Conservation (phyloP, 2,113 vertebrate genomes). For the Hippocampus zosterae region DNA sequence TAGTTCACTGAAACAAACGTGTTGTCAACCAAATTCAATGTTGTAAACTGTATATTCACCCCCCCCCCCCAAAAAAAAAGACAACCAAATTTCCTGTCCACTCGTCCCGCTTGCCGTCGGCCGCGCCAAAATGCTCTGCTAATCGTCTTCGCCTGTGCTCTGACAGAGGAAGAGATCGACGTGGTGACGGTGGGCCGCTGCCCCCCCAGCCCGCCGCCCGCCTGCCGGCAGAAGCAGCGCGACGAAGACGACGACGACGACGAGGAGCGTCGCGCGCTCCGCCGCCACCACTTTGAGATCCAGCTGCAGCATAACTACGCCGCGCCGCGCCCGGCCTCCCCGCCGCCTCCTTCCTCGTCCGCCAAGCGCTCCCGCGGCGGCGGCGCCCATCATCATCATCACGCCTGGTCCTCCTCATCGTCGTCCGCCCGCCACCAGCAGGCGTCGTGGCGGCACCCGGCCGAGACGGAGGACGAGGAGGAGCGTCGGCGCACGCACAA, state of each 20-base stretch:
- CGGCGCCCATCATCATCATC: constrained; percentile 21
- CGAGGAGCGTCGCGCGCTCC: constrained; percentile 30
- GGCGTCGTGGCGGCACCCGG: constrained; percentile 23
- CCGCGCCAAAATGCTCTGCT: too few species aligned
- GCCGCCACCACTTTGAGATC: constrained; percentile 68
- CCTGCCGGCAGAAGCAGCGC: constrained; percentile 32
- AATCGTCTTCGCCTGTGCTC: not conserved
- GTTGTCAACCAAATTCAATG: too few species aligned
- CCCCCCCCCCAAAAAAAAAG: too few species aligned
- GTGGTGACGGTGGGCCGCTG: constrained; percentile 71
- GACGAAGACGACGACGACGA: not conserved
- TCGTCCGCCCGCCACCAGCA: constrained; percentile 20
- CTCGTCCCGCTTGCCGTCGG: too few species aligned
- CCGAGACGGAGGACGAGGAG: constrained; percentile 70
- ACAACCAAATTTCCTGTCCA: too few species aligned
- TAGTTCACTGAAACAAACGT: too few species aligned
- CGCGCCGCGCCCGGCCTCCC: constrained; percentile 68
- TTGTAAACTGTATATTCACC: too few species aligned
- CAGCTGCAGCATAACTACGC: constrained; percentile 80
- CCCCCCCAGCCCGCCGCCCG: constrained; percentile 34
- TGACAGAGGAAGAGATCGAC: constrained; percentile 77
- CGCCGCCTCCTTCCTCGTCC: constrained; percentile 43
- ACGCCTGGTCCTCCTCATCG: constrained; percentile 33
- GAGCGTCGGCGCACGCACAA: constrained; percentile 76
- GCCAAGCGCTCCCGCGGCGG: constrained; percentile 52